Conservation (phyloP, 64 coral and sea anemone genomes). For the Pocillopora damicornis region DNA sequence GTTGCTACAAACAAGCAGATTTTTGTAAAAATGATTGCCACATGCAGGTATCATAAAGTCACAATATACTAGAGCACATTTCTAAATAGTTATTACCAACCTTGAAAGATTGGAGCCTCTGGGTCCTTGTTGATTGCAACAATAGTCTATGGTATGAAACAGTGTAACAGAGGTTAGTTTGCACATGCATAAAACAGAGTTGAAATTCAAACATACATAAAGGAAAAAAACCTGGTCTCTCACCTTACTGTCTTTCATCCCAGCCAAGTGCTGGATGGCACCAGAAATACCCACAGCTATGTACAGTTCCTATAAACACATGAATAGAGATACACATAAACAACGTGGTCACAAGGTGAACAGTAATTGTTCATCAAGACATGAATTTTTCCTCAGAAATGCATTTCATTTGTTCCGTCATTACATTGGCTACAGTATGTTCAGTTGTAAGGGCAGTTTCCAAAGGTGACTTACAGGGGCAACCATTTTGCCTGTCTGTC, state of each 20-base stretch:
- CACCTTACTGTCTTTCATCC: slow-evolving; percentile 99
- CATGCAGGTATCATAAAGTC: not conserved
- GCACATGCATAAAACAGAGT: not conserved
- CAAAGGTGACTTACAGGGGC: slow-evolving; percentile 69
- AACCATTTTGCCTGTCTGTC: slow-evolving; percentile 98
- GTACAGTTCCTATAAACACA: slow-evolving; percentile 76
- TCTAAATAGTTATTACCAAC: slow-evolving; percentile 21
- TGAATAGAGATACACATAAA: not conserved
- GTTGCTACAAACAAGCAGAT: too few relatives aligned
- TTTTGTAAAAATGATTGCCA: too few relatives aligned
- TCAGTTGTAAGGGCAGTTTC: too few relatives aligned
- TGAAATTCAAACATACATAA: not conserved
- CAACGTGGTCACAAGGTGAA: too few relatives aligned
- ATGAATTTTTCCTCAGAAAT: too few relatives aligned
- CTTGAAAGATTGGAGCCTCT: slow-evolving; percentile 98
- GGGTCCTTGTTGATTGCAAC: slow-evolving; percentile 98
- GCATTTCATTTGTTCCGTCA: too few relatives aligned
- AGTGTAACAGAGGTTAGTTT: not conserved
- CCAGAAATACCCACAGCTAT: slow-evolving; percentile 97
- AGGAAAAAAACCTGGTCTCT: not conserved
- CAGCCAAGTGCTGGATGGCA: slow-evolving; percentile 96
- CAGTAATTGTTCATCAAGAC: not conserved
- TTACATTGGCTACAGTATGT: too few relatives aligned
- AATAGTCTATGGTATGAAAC: slow-evolving; percentile 54
- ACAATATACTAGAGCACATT: not conserved